Conservation (phyloP, 2,113 vertebrate genomes). For the Centrocercus urophasianus region DNA sequence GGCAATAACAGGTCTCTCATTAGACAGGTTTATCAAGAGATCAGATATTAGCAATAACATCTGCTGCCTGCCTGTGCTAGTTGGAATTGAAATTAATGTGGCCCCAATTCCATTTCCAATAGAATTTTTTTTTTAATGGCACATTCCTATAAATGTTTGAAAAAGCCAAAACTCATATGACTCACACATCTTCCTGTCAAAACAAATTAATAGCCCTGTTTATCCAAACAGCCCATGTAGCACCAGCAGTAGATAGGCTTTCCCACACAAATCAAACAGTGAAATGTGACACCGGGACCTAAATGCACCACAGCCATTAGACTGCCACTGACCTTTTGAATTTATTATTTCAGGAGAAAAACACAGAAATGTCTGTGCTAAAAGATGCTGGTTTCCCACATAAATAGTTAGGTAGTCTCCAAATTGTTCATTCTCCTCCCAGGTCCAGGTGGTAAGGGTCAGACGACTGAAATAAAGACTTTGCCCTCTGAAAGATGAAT, state of each 20-base stretch:
- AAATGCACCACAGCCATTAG: neutral
- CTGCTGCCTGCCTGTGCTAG: neutral
- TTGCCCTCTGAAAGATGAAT: neutral
- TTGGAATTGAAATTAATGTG: neutral
- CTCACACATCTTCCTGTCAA: constrained; percentile 18
- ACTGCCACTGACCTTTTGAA: neutral
- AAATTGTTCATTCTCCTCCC: neutral
- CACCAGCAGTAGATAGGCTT: neutral
- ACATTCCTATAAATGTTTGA: neutral
- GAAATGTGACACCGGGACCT: neutral
- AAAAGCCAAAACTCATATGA: constrained; percentile 18
- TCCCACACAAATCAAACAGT: neutral
- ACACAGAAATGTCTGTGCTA: neutral
- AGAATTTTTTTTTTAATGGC: neutral
- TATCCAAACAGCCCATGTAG: neutral
- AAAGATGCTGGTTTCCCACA: neutral
- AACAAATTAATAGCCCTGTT: neutral
- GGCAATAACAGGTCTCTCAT: neutral
- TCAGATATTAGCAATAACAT: constrained; percentile 6
- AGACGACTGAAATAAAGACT: neutral
- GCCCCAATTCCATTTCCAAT: neutral
- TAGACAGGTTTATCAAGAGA: constrained; percentile 5
- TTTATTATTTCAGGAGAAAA: neutral
- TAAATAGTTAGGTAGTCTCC: neutral
- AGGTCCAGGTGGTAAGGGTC: neutral